These are phyloP conservation scores for Ornithoptera priamus DNA, from an alignment of 2,888 invertebrate genomes.

Conservation along the genomic window DNA sequence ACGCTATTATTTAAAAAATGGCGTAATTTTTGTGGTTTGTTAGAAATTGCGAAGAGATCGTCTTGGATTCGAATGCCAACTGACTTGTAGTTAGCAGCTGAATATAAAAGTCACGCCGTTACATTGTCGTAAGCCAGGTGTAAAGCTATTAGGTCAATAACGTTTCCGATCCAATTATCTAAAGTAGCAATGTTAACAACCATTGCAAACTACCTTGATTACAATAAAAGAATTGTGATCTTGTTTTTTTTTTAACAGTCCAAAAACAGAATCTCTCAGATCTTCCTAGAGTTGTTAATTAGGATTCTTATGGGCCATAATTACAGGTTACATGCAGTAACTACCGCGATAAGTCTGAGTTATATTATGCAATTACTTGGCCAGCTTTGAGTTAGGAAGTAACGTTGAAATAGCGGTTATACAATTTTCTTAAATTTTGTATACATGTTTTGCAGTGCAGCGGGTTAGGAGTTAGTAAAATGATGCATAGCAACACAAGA, in stretches of 20 bases:
- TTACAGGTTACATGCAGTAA: conserved; percentile 13
- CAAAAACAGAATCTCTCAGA: neutral
- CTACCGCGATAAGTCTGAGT: conserved; percentile 24
- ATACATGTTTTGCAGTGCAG: conserved; percentile 31
- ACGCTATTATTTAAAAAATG: neutral
- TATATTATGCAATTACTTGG: conserved; percentile 28
- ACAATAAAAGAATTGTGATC: neutral
- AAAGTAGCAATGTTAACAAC: neutral
- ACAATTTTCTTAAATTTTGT: conserved; percentile 65
- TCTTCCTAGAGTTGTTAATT: neutral
- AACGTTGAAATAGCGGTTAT: conserved; percentile 60
- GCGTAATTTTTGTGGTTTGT: neutral
- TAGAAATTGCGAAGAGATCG: neutral
- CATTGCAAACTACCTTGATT: neutral
- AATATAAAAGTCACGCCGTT: neutral
- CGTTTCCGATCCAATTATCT: neutral
- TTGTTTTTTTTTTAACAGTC: neutral
- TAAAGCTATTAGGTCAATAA: neutral
- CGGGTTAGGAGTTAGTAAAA: conserved; percentile 17
- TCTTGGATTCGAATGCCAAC: neutral
- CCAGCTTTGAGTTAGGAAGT: conserved; percentile 54
- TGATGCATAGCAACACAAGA: conserved; percentile 9
- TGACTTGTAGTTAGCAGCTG: neutral
- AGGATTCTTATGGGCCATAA: neutral
- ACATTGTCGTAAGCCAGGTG: conserved; percentile 13